A percentile compares a stretch with the other conserved stretches of the same genome.
These are phyloP conservation scores for Cantharis nigra DNA, from an alignment of 2,888 invertebrate genomes.

Conservation along the genomic window DNA sequence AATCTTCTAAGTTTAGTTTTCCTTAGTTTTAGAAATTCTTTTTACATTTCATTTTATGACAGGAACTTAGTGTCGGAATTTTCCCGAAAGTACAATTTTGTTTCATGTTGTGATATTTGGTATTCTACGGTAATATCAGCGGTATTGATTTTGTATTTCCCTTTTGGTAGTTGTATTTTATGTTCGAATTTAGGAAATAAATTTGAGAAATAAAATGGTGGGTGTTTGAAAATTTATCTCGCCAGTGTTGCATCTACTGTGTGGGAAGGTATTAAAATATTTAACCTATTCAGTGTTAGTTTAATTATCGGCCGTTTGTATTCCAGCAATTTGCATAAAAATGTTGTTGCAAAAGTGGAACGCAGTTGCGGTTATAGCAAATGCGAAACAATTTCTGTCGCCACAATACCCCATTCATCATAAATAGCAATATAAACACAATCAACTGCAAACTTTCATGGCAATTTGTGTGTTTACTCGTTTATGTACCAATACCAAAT, in stretches of 20 bases:
- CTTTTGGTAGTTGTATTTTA: background rate
- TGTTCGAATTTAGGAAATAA: background rate
- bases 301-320: background rate
- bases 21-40: background rate
- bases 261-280: background rate
- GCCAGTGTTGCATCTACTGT: background rate
- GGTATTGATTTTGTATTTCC: background rate
- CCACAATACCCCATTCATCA: background rate
- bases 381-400: background rate
- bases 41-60: background rate
- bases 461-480: background rate
- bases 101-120: background rate
- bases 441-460: background rate
- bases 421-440: background rate
- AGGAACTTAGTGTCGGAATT: background rate
- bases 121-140: background rate
- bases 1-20: background rate
- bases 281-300: background rate
- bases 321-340: background rate
- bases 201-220: background rate
- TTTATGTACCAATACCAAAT: background rate
- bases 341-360: background rate
- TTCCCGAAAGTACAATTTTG: background rate
- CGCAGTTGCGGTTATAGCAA: background rate
- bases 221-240: background rate